Evolutionary conservation across 2,888 invertebrate genomes (phyloP), one percentile per base, ranked within the genome.

Genomic region (Drepanosiphum platanoidis): DNA sequence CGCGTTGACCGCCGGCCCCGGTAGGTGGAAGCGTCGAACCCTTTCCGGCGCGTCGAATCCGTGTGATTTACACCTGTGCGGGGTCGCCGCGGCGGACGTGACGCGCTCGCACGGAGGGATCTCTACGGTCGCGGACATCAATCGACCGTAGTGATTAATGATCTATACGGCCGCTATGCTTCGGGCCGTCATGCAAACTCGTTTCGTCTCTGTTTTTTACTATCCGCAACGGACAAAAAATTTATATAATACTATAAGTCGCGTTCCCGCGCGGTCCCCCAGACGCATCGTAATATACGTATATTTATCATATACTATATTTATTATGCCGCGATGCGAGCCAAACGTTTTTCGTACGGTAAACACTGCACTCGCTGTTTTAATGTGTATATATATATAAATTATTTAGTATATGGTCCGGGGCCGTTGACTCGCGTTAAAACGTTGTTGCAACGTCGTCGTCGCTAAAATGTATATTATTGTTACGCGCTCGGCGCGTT

Each of bases 1-100:
- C n/a, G 66, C 66, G 64, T 30, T 64, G 64, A 64, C 64, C 64
- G 30, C 3, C 30, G 30, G 11, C 42, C 42, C 42, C 11, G n/a
- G n/a, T n/a, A n/a, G n/a, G n/a, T n/a, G n/a, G n/a, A n/a, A n/a
- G 42, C 52, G 52, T 3, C 52, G 3, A 13, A 64, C 64, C 64
- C 64, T 64, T 64, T 64, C 13, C 18, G 22, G 32, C 75, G 75
- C 70, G 75, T 58, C 72, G 74, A 46, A 42, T 74, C 74, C 83
- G 42, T 61, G 75, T 75, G 74, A 83, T 83, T 52, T 64, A 83
- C 80, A 80, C 80, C 80, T 80, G 80, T 80, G 58, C 18, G 1
- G 0, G 15, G 39, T 1, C 74, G 74, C 7, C 42, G 74, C 42
- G 42, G 2, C 42, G 58, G n/a, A 11, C 34, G 64, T 61, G 46